phyloP scores from a whole-genome alignment of 2,888 invertebrate genomes.

The Himalopsyche kuldschensis region DNA sequence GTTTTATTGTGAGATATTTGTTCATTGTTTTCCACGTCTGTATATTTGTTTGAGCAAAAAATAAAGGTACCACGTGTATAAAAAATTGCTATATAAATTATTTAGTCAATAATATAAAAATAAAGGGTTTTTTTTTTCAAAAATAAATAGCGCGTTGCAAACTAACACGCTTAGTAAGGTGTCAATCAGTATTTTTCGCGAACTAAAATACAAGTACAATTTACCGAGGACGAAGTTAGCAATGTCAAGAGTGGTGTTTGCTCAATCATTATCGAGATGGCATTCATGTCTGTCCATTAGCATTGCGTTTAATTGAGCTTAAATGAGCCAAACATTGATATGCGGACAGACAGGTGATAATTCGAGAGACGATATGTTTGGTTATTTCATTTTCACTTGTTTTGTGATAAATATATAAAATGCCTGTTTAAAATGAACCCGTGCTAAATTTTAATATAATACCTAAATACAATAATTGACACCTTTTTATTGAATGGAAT shows the following conservation, averaged over 20 bases:
- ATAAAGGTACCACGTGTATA: too few species aligned
- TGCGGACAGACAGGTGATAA: background rate
- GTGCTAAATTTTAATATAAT: background rate
- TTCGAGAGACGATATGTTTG: background rate
- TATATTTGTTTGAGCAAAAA: too few species aligned
- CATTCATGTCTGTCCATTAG: background rate
- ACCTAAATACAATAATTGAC: background rate
- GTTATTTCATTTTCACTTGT: background rate
- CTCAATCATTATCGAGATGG: background rate
- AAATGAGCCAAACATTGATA: background rate
- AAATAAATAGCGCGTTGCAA: too few species aligned
- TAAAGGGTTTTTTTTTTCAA: too few species aligned
- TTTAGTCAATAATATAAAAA: too few species aligned
- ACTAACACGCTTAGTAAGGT: too few species aligned
- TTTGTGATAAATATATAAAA: background rate
- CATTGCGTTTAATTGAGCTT: background rate
- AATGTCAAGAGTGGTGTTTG: background rate
- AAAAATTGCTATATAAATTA: too few species aligned
- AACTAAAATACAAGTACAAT: background rate
- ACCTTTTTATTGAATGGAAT: too few species aligned
- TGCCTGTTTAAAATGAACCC: background rate
- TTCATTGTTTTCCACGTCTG: too few species aligned
- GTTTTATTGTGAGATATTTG: too few species aligned
- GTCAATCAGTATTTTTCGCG: background rate
- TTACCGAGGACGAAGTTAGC: background rate